Evolutionary conservation across 2,113 vertebrate species (phyloP).

Genomic region (Megaceryle torquata): DNA sequence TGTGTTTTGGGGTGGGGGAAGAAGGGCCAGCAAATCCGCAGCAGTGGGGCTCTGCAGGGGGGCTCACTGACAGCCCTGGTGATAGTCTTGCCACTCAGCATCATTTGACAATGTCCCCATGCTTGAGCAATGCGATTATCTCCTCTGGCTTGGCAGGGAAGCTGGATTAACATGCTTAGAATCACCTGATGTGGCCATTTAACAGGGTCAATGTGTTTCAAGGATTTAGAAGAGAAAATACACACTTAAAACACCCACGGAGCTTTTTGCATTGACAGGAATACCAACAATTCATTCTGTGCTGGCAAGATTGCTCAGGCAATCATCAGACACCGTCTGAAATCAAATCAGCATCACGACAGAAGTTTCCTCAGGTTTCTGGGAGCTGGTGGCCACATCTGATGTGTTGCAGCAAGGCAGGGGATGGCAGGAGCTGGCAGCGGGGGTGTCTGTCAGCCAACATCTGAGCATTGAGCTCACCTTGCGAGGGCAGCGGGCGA

Average conservation of each 20-base stretch:
- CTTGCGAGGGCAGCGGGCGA: neutral
- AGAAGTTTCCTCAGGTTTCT: neutral
- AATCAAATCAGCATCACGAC: neutral
- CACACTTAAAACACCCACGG: neutral
- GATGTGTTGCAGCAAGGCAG: neutral
- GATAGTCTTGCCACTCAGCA: slow-evolving; percentile 4
- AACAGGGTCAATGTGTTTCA: slow-evolving; percentile 53
- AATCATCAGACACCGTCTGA: neutral
- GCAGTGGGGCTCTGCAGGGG: neutral
- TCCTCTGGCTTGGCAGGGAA: slow-evolving; percentile 42
- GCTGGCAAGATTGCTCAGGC: neutral
- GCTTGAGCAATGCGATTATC: slow-evolving; percentile 53
- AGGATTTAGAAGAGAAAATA: slow-evolving; percentile 49
- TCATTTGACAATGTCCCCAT: neutral
- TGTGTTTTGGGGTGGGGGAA: neutral
- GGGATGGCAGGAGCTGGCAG: neutral
- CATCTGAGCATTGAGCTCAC: neutral
- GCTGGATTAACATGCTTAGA: slow-evolving; percentile 65
- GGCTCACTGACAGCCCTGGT: neutral
- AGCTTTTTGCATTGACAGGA: slow-evolving; percentile 14
- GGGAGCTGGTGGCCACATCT: neutral
- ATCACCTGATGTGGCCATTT: slow-evolving; percentile 65
- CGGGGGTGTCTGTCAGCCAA: neutral
- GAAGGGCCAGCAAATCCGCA: neutral
- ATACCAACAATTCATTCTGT: neutral